These are phyloP conservation scores for Agrilus mali DNA, from an alignment of 2,888 invertebrate species.

Conservation along the genomic window DNA sequence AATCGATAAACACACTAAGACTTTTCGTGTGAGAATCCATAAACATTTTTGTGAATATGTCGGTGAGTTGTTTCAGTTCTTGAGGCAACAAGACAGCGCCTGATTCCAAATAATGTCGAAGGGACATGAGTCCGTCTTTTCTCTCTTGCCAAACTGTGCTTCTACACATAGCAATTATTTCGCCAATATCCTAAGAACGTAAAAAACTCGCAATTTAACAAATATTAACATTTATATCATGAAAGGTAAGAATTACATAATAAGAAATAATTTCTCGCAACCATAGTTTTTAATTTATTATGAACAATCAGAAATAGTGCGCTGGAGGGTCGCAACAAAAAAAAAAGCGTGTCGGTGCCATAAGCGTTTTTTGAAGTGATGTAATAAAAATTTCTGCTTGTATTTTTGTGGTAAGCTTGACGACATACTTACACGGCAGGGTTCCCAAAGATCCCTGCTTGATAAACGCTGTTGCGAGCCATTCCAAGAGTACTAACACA, in stretches of 20 bases:
- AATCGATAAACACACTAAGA: constrained; percentile 85
- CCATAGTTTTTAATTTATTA: too few species aligned
- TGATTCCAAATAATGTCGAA: constrained; percentile 59
- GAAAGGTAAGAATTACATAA: not conserved
- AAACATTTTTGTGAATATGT: constrained; percentile 92
- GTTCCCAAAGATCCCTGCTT: constrained; percentile 48
- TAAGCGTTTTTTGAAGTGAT: too few species aligned
- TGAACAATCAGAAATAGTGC: too few species aligned
- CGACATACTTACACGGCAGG: constrained; percentile 32
- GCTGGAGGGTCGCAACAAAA: too few species aligned
- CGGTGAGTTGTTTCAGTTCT: constrained; percentile 76
- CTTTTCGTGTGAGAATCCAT: constrained; percentile 94
- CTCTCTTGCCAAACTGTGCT: constrained; percentile 90
- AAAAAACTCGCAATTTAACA: not conserved
- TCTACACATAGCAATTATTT: constrained; percentile 77
- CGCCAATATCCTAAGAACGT: constrained; percentile 56
- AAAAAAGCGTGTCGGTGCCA: too few species aligned
- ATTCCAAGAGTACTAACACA: constrained; percentile 64
- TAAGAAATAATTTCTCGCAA: not conserved
- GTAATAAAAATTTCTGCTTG: too few species aligned
- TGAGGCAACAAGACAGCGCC: constrained; percentile 52
- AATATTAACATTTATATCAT: not conserved
- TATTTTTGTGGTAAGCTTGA: not conserved
- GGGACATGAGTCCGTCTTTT: constrained; percentile 76
- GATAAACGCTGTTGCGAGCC: constrained; percentile 68